Base-by-base conservation (phyloP, 2,797 vertebrate species). In the Phataginus tetradactyla region DNA sequence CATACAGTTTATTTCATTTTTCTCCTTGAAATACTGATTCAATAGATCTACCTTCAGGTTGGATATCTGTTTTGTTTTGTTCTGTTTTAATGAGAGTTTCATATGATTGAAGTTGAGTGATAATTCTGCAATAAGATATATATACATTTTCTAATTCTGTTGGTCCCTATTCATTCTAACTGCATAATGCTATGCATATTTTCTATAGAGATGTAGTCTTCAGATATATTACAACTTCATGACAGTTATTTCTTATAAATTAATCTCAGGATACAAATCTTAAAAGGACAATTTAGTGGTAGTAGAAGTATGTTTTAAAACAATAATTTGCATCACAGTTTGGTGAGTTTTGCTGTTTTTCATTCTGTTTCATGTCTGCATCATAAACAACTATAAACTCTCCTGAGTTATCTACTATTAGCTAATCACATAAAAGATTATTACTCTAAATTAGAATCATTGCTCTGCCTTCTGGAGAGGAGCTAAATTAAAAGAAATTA, bases 401-500 rank as follows among this genome's bases (percentile, higher is more conserved):
- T 93, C 79, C 90, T 68, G 92, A 90, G 29, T 90, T 97, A 8
- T 53, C 71, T 96, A 69, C 55, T 51, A 6, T 94, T 95, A 96
- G 57, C 68, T 96, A 97, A 96, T 96, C 75, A 51, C 37, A 21
- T 59, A 93, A 96, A 93, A 92, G 7, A 96, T 80, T 87, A 74
- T 94, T 96, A 20, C 57, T 37, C 88, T 15, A 7, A 96, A 96
- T 94, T 94, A 97, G 42, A 98, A 98, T 96, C 78, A 84, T 39
- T 15, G 59, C 21, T 63, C 71, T 90, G 11, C n/a, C 94, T 97
- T 97, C 39, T 61, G 95, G 37, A 95, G 5, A 29, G 7, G 21
- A 96, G 74, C 18, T 21, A 95, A 95, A 97, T 95, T 95, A 96
- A 98, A 95, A 96, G 32, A 98, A 97, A 96, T 95, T 96, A 98